Conservation (phyloP, 2,797 vertebrate species). For the Rachycentron canadum region DNA sequence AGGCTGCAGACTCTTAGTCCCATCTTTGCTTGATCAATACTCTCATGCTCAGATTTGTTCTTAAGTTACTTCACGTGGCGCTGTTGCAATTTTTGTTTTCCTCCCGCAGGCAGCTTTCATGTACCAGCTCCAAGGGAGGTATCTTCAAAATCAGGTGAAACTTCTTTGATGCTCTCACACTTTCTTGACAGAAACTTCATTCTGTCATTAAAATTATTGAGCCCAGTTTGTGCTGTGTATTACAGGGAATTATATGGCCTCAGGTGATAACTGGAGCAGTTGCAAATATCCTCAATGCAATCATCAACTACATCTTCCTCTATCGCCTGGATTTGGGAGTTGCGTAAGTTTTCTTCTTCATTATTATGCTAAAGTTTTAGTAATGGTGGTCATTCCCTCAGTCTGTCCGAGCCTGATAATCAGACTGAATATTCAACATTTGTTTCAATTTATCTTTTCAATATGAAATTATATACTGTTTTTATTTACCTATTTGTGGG, state of each 20-base stretch:
- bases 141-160: constrained; percentile 86
- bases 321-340: constrained; percentile 88
- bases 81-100: neutral
- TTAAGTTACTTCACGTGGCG: neutral
- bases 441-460: neutral
- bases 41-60: neutral
- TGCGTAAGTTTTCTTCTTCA: constrained; percentile 86
- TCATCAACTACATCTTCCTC: constrained; percentile 91
- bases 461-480: neutral
- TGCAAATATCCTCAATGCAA: constrained; percentile 89
- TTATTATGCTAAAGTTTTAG: neutral
- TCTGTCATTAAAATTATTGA: neutral
- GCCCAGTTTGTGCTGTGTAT: constrained; percentile 30
- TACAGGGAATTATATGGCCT: constrained; percentile 88
- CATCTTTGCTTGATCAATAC: neutral
- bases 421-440: neutral
- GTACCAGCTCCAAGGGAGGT: constrained; percentile 82
- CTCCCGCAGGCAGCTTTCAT: constrained; percentile 83
- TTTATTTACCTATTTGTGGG: too few species aligned
- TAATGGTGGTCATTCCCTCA: too few species aligned
- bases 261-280: constrained; percentile 86
- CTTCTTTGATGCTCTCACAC: neutral
- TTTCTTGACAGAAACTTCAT: neutral
- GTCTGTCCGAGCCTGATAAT: neutral
- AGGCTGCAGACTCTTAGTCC: neutral